phyloP scores from a whole-genome alignment of 2,797 vertebrate genomes.

The Molossus alvarezi region DNA sequence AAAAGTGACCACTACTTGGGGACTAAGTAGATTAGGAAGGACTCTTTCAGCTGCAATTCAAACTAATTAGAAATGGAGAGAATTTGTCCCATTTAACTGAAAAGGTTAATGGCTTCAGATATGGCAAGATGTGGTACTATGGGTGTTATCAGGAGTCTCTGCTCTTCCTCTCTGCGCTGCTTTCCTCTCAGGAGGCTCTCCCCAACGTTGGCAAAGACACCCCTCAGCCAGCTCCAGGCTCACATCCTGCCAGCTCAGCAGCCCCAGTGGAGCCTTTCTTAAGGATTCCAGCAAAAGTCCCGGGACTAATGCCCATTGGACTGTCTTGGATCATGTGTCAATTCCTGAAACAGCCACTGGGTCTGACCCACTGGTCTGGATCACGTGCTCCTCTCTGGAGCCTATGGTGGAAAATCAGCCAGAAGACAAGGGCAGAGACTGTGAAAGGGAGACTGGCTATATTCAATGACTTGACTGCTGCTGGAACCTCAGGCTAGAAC shows the following conservation, averaged over 20 bases:
- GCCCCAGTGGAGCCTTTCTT: not conserved
- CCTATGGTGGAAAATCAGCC: not conserved
- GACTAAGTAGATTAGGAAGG: not conserved
- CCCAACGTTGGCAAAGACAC: not conserved
- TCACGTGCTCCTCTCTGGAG: not conserved
- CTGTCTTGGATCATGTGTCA: not conserved
- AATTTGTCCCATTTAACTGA: not conserved
- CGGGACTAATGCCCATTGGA: not conserved
- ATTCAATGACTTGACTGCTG: not conserved
- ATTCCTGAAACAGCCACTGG: not conserved
- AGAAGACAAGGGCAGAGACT: not conserved
- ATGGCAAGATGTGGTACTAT: not conserved
- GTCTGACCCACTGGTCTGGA: not conserved
- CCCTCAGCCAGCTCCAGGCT: not conserved
- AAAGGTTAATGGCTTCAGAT: conserved; percentile 7
- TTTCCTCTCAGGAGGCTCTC: not conserved
- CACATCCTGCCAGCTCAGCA: conserved; percentile 7
- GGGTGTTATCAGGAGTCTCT: not conserved
- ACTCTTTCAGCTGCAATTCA: not conserved
- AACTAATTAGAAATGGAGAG: not conserved
- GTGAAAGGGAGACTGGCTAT: not conserved
- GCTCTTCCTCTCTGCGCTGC: not conserved
- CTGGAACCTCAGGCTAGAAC: not conserved
- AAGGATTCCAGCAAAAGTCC: conserved; percentile 25
- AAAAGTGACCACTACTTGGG: not conserved